Evolutionary conservation across 1,140 invertebrate species (phyloP), one percentile per base, ranked within the genome.

Genomic region (Trypoxylus dichotomus): DNA sequence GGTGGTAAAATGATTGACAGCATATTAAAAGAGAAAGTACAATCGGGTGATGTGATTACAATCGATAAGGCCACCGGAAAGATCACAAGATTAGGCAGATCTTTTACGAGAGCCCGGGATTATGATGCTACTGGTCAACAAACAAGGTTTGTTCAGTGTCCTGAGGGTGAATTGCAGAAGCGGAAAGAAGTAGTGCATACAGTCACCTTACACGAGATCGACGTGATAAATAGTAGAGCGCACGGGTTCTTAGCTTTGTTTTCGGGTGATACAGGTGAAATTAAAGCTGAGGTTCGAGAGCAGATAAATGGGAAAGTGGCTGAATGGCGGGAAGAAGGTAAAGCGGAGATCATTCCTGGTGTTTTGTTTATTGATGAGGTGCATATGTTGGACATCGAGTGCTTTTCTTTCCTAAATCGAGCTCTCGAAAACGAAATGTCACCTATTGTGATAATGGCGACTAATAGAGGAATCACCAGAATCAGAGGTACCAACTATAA

Each of bases 131-230:
- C 97, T 78, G 85, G 85, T 2, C 85, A 85, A 76, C 95, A 96
- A 87, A 94, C 94, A 0, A 93, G 96, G 80, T 99, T 99, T 88
- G 97, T 99, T 0, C 97, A 99, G 80, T 99, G 97, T 88, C 98
- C 98, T 0, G 97, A 99, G 83, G 98, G 98, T 0, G 98, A 99
- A 89, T 87, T 99, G 8, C 97, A 99, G 88, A 99, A 99, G 85
- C 90, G 98, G n/a, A 98, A 99, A 86, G 97, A 99, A 89, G 97
- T 98, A 0, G 96, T 99, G 0, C 98, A 99, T 86, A 99, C 97
- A 0, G 97, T 99, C 0, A 97, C 96, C 0, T 87, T 99, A n/a
- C 98, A 99, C 85, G 98, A 99, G 86, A 95, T 99, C 75, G 98
- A 99, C 87, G 98, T 99, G 0, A 99, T 99, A 83, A 99, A 99